Evolutionary conservation across 2,113 vertebrate genomes (phyloP), one percentile per base, ranked within the genome.

Genomic region (Numenius arquata): DNA sequence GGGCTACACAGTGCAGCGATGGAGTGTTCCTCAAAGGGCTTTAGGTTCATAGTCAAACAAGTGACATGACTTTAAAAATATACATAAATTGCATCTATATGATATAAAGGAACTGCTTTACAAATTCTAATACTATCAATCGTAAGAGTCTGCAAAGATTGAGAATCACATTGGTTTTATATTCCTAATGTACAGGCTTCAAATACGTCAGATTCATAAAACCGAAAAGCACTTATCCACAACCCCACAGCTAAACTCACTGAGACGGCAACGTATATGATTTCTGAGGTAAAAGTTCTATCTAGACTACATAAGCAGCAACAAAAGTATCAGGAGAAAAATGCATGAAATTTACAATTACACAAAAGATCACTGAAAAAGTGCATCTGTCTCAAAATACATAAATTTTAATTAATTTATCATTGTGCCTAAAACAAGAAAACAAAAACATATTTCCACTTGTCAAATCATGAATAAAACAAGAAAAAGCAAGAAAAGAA

Each of bases 391-490:
- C 82, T 62, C 88, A 15, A 92, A 96, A 91, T 21, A 79, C 25
- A 82, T 30, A 85, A 41, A 53, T 89, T 71, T 85, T 50, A 75
- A 88, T 75, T 84, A 53, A 83, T 85, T 93, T 93, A 95, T 81
- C 83, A 5, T 74, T 89, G 78, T 65, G 90, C 61, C 89, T 89
- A 40, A 76, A 89, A 81, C 20, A 40, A 17, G 48, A 89, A 94
- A 97, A 96, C 73, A 95, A 95, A 97, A 94, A 81, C 30, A 88
- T 77, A 85, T 95, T 97, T 91, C 86, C 79, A 97, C 94, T 88
- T 83, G 50, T 81, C 93, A 90, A 88, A 78, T 52, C 76, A 91
- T 47, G 65, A 89, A 91, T 47, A 96, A 96, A 96, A 78, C 25
- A 93, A 74, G 83, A 87, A 90, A 79, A 73, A 79, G 78, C 77